These are phyloP conservation scores for Melanerpes formicivorus DNA, from an alignment of 2,113 vertebrate species.

Conservation along the genomic window DNA sequence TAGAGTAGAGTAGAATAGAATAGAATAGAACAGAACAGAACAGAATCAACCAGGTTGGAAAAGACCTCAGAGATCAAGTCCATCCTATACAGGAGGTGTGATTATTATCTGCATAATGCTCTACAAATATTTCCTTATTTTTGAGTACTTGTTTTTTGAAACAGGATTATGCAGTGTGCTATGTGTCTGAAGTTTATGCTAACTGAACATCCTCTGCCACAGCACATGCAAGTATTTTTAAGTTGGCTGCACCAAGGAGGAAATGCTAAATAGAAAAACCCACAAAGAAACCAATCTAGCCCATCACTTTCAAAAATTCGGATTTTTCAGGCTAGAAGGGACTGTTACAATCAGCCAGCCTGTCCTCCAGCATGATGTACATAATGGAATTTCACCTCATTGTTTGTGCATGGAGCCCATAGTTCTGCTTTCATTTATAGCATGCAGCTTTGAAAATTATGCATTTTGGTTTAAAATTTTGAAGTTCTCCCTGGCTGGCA, in stretches of 20 bases:
- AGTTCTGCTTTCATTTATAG: not conserved
- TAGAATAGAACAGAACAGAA: no score
- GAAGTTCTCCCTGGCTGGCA: not conserved
- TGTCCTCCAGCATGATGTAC: not conserved
- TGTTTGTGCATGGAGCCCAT: not conserved
- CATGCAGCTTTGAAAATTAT: not conserved
- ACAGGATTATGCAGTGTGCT: not conserved
- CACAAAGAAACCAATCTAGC: not conserved
- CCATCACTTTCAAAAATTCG: not conserved
- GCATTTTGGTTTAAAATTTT: not conserved
- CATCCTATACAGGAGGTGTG: not conserved
- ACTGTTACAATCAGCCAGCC: not conserved
- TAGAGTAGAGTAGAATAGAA: no score
- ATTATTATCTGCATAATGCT: not conserved
- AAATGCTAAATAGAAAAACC: not conserved
- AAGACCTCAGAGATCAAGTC: no score
- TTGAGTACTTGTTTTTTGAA: not conserved
- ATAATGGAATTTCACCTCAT: no score
- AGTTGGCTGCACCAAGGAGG: not conserved
- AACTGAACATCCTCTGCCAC: not conserved
- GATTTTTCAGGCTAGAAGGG: not conserved
- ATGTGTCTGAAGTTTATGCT: not conserved
- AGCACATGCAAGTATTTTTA: accelerated
- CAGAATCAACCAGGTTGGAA: no score
- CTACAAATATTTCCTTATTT: not conserved